Percentiles rank a stretch among this genome's conserved stretches.
phyloP scores from a whole-genome alignment of 2,797 vertebrate genomes.

The Nasua narica region DNA sequence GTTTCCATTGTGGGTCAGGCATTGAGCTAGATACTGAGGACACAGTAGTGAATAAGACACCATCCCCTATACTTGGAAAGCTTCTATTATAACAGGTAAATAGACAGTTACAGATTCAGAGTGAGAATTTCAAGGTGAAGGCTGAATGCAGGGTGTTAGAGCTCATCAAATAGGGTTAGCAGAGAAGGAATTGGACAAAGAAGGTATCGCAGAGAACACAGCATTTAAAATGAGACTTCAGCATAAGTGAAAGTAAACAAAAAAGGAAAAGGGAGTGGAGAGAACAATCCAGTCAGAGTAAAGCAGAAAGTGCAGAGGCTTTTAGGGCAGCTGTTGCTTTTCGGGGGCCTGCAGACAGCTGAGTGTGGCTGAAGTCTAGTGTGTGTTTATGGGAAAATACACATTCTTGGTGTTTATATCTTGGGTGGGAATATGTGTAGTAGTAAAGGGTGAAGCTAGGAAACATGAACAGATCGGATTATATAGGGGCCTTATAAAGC shows the following conservation, averaged over 20 bases:
- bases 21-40: background rate
- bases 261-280: background rate
- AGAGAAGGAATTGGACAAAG: background rate
- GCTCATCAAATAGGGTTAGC: background rate
- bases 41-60: background rate
- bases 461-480: background rate
- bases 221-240: slow-evolving; percentile 40
- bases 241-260: background rate
- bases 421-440: background rate
- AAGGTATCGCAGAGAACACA: background rate
- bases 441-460: background rate
- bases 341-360: background rate
- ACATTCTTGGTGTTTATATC: background rate
- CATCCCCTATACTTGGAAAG: background rate
- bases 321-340: background rate
- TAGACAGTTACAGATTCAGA: background rate
- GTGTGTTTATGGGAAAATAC: background rate
- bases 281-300: background rate
- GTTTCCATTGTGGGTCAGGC: background rate
- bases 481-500: background rate
- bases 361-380: background rate
- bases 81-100: background rate
- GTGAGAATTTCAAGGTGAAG: background rate
- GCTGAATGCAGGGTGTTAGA: background rate
- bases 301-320: background rate